Conservation (phyloP, 2,888 invertebrate genomes). For the Drosophila kambysellisi region DNA sequence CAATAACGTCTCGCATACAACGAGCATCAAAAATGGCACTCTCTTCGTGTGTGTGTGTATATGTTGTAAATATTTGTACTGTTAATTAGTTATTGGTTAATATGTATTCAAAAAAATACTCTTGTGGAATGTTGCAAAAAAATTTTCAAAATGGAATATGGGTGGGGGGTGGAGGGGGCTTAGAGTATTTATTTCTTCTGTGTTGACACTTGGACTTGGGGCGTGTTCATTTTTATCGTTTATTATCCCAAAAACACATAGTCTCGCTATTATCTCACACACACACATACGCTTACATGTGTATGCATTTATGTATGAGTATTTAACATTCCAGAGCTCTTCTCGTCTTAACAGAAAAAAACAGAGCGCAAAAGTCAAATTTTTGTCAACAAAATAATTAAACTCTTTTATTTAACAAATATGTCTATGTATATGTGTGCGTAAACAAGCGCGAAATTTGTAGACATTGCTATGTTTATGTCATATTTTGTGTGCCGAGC, state of each 20-base stretch:
- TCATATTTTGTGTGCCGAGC: not conserved
- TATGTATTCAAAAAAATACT: slow-evolving; percentile 34
- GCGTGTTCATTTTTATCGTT: slow-evolving; percentile 61
- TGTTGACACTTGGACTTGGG: slow-evolving; percentile 74
- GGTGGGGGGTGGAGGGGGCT: not conserved
- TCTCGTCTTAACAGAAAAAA: slow-evolving; percentile 39
- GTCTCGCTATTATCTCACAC: slow-evolving; percentile 47
- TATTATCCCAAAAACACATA: slow-evolving; percentile 55
- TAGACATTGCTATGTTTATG: slow-evolving; percentile 2
- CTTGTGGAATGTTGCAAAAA: slow-evolving; percentile 62
- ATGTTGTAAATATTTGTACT: slow-evolving; percentile 54
- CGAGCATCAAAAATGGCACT: slow-evolving; percentile 64
- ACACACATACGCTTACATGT: slow-evolving; percentile 14
- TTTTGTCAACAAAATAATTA: slow-evolving; percentile 75
- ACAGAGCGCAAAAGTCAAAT: slow-evolving; percentile 64
- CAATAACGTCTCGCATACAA: slow-evolving; percentile 61
- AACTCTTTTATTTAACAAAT: slow-evolving; percentile 48
- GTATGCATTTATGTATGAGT: not conserved
- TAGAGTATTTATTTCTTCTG: slow-evolving; percentile 4
- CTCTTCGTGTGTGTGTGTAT: slow-evolving; percentile 19
- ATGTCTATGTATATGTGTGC: not conserved
- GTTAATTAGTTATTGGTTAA: slow-evolving; percentile 71
- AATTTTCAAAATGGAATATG: slow-evolving; percentile 27
- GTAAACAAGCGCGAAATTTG: not conserved
- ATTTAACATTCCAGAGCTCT: slow-evolving; percentile 62